Percentiles rank a stretch among this genome's conserved stretches.
These are phyloP conservation scores for Temnothorax nylanderi DNA, from an alignment of 1,140 invertebrate species.

Conservation along the genomic window DNA sequence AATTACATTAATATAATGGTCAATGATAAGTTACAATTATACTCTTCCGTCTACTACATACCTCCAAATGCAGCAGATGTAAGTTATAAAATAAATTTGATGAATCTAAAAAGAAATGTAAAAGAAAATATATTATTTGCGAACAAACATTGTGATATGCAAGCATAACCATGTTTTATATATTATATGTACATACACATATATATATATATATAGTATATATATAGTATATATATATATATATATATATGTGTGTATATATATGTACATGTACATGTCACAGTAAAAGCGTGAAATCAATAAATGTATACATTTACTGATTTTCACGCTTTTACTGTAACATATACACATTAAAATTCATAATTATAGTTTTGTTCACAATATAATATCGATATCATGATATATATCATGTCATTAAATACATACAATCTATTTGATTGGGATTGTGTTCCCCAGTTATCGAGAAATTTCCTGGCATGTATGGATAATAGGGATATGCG, in stretches of 20 bases:
- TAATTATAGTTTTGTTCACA: slow-evolving; percentile 83
- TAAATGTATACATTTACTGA: no score
- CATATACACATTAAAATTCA: slow-evolving; percentile 83
- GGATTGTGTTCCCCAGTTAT: slow-evolving; percentile 7
- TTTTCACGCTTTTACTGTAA: no score
- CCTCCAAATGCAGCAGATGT: slow-evolving; percentile 84
- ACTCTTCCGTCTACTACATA: slow-evolving; percentile 43
- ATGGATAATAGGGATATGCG: neutral
- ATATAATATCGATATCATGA: slow-evolving; percentile 83
- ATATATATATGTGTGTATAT: no score
- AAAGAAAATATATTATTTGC: slow-evolving; percentile 51
- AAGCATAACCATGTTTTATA: slow-evolving; percentile 71
- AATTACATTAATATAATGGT: neutral
- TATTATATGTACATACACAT: no score
- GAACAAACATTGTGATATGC: slow-evolving; percentile 24
- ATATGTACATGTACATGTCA: no score
- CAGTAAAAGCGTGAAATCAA: no score
- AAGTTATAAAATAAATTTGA: slow-evolving; percentile 89
- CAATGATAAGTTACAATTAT: slow-evolving; percentile 16
- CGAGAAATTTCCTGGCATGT: slow-evolving; percentile 15
- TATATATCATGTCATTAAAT: slow-evolving; percentile 78
- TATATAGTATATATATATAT: no score
- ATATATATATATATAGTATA: no score
- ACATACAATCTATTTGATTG: slow-evolving; percentile 52
- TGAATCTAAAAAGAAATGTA: slow-evolving; percentile 85